Evolutionary conservation across 2,113 vertebrate species (phyloP).

Genomic region (Lethenteron camtschaticum): DNA sequence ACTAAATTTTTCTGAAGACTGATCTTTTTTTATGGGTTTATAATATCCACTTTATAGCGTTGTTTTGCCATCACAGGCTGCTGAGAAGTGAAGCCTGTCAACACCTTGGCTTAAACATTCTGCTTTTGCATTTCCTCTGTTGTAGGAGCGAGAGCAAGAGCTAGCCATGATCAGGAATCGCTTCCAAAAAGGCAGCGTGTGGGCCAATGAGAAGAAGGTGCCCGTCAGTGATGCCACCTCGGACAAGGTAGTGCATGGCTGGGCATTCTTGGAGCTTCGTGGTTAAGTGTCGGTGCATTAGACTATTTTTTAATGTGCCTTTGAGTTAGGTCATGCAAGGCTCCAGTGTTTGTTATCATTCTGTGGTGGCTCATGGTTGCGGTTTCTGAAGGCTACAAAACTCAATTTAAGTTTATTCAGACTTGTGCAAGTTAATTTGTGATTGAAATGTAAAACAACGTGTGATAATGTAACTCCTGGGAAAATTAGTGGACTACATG

Average conservation of each 20-base stretch:
- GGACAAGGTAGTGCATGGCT: conserved; percentile 5
- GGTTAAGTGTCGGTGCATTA: background rate
- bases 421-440: too few species aligned
- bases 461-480: too few species aligned
- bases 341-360: background rate
- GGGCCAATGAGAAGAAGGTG: conserved; percentile 26
- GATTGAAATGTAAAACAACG: too few species aligned
- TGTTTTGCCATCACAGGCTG: too few species aligned
- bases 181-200: conserved; percentile 47
- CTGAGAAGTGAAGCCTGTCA: too few species aligned
- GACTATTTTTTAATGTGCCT: background rate
- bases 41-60: too few species aligned
- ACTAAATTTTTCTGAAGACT: background rate
- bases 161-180: conserved; percentile 49
- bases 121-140: conserved; percentile 7
- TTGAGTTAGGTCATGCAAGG: background rate
- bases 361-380: too few species aligned
- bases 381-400: too few species aligned
- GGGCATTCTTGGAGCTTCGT: conserved; percentile 1
- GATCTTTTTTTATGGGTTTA: too few species aligned
- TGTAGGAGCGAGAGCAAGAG: conserved; percentile 63
- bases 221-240: conserved; percentile 16
- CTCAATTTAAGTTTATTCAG: too few species aligned
- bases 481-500: too few species aligned
- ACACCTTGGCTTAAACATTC: too few species aligned